phyloP scores from a whole-genome alignment of 1,140 invertebrate genomes.

The Atta texana region DNA sequence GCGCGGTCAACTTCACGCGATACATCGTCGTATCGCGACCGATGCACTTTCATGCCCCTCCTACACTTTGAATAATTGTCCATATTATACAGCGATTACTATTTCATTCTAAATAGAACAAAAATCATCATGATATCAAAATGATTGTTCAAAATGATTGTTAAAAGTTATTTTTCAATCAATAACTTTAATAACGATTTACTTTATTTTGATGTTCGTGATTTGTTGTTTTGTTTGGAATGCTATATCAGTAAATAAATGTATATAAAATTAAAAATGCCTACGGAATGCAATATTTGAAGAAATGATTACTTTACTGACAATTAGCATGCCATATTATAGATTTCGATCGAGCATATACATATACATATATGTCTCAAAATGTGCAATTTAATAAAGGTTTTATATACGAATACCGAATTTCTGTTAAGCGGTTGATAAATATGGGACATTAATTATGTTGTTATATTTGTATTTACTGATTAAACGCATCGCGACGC shows the following conservation, averaged over 20 bases:
- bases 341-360: neutral
- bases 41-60: neutral
- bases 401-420: neutral
- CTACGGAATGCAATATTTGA: no score
- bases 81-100: neutral
- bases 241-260: no score
- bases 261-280: no score
- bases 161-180: no score
- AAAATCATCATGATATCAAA: neutral
- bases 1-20: neutral
- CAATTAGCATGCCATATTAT: neutral
- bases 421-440: constrained; percentile 10
- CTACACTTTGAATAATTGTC: no score
- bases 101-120: neutral
- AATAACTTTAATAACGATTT: no score
- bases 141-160: no score
- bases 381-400: neutral
- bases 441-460: constrained; percentile 18
- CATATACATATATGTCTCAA: neutral
- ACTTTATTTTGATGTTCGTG: no score
- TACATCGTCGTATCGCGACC: neutral
- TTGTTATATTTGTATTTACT: neutral
- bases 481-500: constrained; percentile 1
- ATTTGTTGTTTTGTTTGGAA: no score
- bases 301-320: no score